These are phyloP conservation scores for Oscheius sp. DNA, from an alignment of 2,888 invertebrate genomes.

Conservation along the genomic window DNA sequence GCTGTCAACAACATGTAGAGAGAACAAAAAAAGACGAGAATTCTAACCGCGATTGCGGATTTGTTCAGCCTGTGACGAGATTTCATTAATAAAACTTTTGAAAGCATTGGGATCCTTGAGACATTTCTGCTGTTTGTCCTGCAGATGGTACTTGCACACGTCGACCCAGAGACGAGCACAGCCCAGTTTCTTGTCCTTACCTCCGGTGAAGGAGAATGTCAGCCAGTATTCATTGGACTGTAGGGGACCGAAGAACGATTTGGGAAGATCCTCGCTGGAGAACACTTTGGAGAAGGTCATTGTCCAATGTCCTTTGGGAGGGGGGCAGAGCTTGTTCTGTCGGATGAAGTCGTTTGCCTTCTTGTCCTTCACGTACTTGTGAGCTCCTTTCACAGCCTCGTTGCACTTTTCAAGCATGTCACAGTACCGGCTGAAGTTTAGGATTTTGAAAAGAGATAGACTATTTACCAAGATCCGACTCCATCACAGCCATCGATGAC, in stretches of 20 bases:
- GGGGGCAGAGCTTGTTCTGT: conserved; percentile 64
- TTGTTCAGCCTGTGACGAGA: conserved; percentile 72
- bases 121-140: conserved; percentile 70
- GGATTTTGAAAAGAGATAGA: background rate
- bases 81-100: conserved; percentile 73
- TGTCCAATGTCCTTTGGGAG: conserved; percentile 72
- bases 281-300: conserved; percentile 73
- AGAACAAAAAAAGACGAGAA: background rate
- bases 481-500: conserved; percentile 73
- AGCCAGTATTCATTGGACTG: conserved; percentile 74
- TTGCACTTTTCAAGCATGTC: conserved; percentile 73
- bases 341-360: conserved; percentile 68
- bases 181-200: conserved; percentile 70
- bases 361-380: conserved; percentile 71
- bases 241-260: conserved; percentile 73
- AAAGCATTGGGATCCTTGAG: conserved; percentile 73
- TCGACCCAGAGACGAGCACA: conserved; percentile 72
- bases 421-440: conserved; percentile 68
- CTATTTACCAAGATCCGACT: conserved; percentile 71
- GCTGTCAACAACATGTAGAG: conserved; percentile 26
- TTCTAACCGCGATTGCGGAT: conserved; percentile 57
- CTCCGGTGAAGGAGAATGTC: conserved; percentile 73
- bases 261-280: conserved; percentile 72
- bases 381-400: conserved; percentile 72
- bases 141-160: conserved; percentile 71